Conservation (phyloP, 2,113 vertebrate genomes). For the Neodontobutis hainanensis region DNA sequence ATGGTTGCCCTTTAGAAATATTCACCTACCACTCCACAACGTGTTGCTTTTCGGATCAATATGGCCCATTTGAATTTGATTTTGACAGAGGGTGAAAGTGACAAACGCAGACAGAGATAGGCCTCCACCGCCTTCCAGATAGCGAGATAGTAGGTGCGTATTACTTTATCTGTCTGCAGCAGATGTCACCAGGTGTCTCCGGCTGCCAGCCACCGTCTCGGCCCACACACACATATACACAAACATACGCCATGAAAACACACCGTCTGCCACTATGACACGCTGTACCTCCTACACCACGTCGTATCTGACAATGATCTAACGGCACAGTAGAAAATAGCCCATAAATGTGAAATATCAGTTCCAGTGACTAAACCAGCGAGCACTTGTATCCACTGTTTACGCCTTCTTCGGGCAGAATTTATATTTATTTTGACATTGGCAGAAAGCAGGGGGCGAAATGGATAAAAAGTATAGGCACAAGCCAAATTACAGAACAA, state of each 20-base stretch:
- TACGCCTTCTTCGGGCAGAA: slow-evolving; percentile 13
- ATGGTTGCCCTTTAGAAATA: slow-evolving; percentile 1
- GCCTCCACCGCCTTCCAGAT: slow-evolving; percentile 45
- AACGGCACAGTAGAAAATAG: slow-evolving; percentile 34
- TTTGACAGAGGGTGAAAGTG: slow-evolving; percentile 25
- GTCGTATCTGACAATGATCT: slow-evolving; percentile 50
- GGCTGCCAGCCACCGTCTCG: slow-evolving; percentile 50
- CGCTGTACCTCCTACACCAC: slow-evolving; percentile 43
- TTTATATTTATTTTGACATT: slow-evolving; percentile 3
- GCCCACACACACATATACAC: slow-evolving; percentile 17
- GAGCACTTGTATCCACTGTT: slow-evolving; percentile 12
- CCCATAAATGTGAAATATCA: slow-evolving; percentile 25
- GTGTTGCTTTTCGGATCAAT: slow-evolving; percentile 22
- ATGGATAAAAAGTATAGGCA: slow-evolving; percentile 2
- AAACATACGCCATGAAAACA: slow-evolving; percentile 19
- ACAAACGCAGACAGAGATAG: slow-evolving; percentile 20
- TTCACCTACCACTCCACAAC: slow-evolving; percentile 1
- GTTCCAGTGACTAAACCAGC: slow-evolving; percentile 4
- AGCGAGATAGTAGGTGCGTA: slow-evolving; percentile 49
- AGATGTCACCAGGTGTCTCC: slow-evolving; percentile 71
- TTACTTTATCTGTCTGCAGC: slow-evolving; percentile 73
- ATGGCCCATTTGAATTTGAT: slow-evolving; percentile 28
- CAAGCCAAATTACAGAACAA: background rate
- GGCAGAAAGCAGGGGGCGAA: background rate
- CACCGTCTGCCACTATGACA: slow-evolving; percentile 43